Evolutionary conservation across 2,888 invertebrate species (phyloP), one percentile per base, ranked within the genome.

Genomic region (Hirtodrosophila confusa): DNA sequence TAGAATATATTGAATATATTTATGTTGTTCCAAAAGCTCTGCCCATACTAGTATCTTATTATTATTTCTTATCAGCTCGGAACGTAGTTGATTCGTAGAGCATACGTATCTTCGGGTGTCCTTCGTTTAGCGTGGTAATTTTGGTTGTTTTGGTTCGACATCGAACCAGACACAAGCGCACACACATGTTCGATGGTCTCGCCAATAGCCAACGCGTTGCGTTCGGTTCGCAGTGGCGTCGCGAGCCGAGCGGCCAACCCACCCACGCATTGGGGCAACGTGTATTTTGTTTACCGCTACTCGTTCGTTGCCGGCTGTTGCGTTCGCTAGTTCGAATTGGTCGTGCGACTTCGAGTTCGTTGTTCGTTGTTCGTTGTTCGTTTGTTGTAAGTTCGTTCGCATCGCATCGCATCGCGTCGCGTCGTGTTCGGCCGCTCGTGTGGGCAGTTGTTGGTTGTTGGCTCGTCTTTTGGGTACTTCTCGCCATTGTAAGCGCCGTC

Each of bases 401-500:
- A 17, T 17, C 17, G 17, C 17, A 1, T 17, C 17, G 17, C 17
- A 2, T 17, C 17, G 17, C 17, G 17, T 17, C 17, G 17, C 63
- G 54, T 66, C 56, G 51, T 68, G 69, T 71, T 75, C 67, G 68
- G 65, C 50, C 48, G 75, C 43, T 73, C 78, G 80, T 65, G 62
- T 54, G 60, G 44, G 37, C 66, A 51, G 61, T 69, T 55, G 73
- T 64, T 76, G 61, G 61, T 62, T 66, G 84, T 76, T 78, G 78
- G 80, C 64, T 80, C 76, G 78, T 75, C 76, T 76, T 80, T 73
- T 69, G 67, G 74, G 79, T 78, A 82, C 86, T 82, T 80, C 84
- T 88, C 80, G 78, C 75, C 71, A 78, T 82, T 83, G 82, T 82
- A 84, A 88, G 86, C 87, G 88, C 89, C 90, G 88, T 91, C 90